A percentile compares a stretch with the other conserved stretches of the same genome.
These are phyloP conservation scores for Oopsacas minuta DNA, from an alignment of 37 sponge, comb jelly and placozoan species.

Conservation along the genomic window DNA sequence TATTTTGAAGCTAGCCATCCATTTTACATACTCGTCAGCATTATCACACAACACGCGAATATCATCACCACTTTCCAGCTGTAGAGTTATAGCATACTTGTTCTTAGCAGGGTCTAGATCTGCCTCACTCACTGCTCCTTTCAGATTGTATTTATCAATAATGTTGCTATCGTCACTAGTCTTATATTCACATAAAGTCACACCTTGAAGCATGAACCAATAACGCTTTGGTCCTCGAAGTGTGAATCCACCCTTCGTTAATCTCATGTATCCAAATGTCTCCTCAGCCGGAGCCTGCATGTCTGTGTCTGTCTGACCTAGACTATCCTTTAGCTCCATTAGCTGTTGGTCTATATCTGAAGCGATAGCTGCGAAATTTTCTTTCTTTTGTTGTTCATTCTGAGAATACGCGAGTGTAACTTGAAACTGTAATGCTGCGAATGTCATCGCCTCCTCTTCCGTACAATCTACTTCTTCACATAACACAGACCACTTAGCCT, in stretches of 20 bases:
- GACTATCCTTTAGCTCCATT: conserved; percentile 52
- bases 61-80: conserved; percentile 53
- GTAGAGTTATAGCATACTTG: conserved; percentile 72
- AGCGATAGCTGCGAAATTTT: conserved; percentile 27
- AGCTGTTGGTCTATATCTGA: conserved; percentile 83
- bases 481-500: conserved; percentile 80
- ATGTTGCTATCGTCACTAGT: conserved; percentile 14
- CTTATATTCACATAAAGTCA: not conserved
- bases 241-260: conserved; percentile 57
- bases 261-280: conserved; percentile 44
- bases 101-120: conserved; percentile 69
- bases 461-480: conserved; percentile 95
- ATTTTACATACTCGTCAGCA: conserved; percentile 71
- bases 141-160: conserved; percentile 2
- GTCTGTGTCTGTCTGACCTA: conserved; percentile 24
- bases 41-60: conserved; percentile 57
- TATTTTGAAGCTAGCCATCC: conserved; percentile 89
- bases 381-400: conserved; percentile 20
- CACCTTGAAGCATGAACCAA: conserved; percentile 69
- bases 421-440: conserved; percentile 96
- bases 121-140: conserved; percentile 64
- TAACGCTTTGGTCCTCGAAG: conserved; percentile 48
- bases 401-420: conserved; percentile 43
- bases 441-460: conserved; percentile 86
- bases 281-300: conserved; percentile 36